Percentiles rank a stretch among this genome's conserved stretches.
Evolutionary conservation across 2,113 vertebrate genomes (phyloP).

Genomic region (Cygnus buccinator): DNA sequence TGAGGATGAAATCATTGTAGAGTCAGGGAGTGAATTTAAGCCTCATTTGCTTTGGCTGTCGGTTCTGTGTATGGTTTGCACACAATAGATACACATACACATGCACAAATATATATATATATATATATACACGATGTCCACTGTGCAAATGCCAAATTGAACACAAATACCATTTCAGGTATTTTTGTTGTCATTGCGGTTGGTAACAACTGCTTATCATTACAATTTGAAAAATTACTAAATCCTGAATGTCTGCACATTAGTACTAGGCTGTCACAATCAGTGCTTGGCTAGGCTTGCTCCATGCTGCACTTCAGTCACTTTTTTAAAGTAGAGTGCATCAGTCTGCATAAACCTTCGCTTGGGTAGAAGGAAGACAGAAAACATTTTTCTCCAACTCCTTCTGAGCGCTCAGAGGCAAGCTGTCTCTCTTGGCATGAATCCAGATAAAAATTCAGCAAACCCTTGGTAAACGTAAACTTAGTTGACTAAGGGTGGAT

Average conservation of each 20-base stretch:
- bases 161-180: neutral
- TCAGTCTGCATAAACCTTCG: neutral
- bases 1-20: neutral
- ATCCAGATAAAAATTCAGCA: neutral
- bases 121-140: too few species aligned
- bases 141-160: neutral
- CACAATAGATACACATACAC: too few species aligned
- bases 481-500: neutral
- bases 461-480: neutral
- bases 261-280: neutral
- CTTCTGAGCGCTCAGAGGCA: neutral
- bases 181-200: neutral
- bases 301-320: neutral
- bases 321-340: neutral
- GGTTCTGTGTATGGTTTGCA: neutral
- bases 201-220: neutral
- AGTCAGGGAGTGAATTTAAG: neutral
- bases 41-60: neutral
- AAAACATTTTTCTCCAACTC: neutral
- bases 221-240: neutral
- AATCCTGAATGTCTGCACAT: neutral
- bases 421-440: neutral
- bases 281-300: neutral
- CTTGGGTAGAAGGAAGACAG: neutral
- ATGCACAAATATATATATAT: too few species aligned